Evolutionary conservation across 2,888 invertebrate species (phyloP).

Genomic region (Timandra comae): DNA sequence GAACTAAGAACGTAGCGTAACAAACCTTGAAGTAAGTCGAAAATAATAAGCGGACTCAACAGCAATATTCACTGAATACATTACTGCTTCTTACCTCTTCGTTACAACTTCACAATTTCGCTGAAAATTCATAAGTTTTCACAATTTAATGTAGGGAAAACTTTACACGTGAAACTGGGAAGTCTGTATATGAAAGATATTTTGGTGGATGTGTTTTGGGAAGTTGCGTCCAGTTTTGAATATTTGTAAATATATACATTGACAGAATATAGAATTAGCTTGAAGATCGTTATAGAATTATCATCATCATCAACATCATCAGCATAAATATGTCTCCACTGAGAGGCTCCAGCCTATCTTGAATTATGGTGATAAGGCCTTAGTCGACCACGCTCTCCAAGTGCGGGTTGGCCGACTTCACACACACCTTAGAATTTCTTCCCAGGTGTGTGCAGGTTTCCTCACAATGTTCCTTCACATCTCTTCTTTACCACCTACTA

Average conservation of each 20-base stretch:
- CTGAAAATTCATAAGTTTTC: constrained; percentile 1
- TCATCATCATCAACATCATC: too few species aligned
- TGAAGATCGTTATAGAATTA: not conserved
- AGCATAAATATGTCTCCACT: too few species aligned
- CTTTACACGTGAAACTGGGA: not conserved
- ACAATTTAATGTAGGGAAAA: not conserved
- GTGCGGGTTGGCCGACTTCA: too few species aligned
- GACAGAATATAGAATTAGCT: not conserved
- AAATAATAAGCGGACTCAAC: constrained; percentile 64
- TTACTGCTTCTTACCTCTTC: constrained; percentile 33
- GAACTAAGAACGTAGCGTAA: constrained; percentile 28
- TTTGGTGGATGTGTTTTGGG: not conserved
- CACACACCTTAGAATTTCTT: too few species aligned
- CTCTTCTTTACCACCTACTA: too few species aligned
- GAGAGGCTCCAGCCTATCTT: too few species aligned
- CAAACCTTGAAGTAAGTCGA: constrained; percentile 49
- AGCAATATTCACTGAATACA: constrained; percentile 72
- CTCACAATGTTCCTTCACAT: too few species aligned
- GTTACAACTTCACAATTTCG: constrained; percentile 13
- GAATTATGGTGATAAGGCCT: too few species aligned
- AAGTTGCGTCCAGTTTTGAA: not conserved
- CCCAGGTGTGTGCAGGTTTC: too few species aligned
- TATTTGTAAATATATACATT: not conserved
- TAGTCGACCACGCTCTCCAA: too few species aligned
- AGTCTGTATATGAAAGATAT: not conserved